Evolutionary conservation across 2,888 invertebrate genomes (phyloP).

Genomic region (Furcula furcula): DNA sequence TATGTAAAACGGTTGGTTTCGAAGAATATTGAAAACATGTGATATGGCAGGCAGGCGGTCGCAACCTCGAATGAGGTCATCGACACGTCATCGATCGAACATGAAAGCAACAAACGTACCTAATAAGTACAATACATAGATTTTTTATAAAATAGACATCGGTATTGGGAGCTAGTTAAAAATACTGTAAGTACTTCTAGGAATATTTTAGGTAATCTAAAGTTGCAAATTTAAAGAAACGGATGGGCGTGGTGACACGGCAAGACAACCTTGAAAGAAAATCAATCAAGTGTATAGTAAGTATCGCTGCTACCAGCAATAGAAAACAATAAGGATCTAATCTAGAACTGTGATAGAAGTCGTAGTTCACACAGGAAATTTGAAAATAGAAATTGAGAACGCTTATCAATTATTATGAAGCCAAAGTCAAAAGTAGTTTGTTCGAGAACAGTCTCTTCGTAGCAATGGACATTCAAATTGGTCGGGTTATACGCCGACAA

Average conservation of each 20-base stretch:
- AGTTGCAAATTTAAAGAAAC: too few species aligned
- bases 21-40: slow-evolving; percentile 7
- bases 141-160: too few species aligned
- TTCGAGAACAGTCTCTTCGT: slow-evolving; percentile 1
- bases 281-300: slow-evolving; percentile 5
- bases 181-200: too few species aligned
- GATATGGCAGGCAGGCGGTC: slow-evolving; percentile 1
- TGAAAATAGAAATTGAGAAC: slow-evolving; percentile 17
- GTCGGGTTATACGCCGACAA: slow-evolving; percentile 53
- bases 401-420: slow-evolving; percentile 1
- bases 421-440: slow-evolving; percentile 6
- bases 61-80: slow-evolving; percentile 51
- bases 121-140: too few species aligned
- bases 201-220: too few species aligned
- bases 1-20: slow-evolving; percentile 1
- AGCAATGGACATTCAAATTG: slow-evolving; percentile 16
- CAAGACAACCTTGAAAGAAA: slow-evolving; percentile 33
- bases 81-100: slow-evolving; percentile 32
- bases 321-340: slow-evolving; percentile 28
- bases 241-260: slow-evolving; percentile 24
- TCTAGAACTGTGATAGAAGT: slow-evolving; percentile 13
- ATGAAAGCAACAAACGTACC: too few species aligned
- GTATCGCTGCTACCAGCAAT: not conserved
- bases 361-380: slow-evolving; percentile 13
- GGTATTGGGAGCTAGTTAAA: too few species aligned